phyloP scores from a whole-genome alignment of 2,888 invertebrate species.

The Clunio marinus region DNA sequence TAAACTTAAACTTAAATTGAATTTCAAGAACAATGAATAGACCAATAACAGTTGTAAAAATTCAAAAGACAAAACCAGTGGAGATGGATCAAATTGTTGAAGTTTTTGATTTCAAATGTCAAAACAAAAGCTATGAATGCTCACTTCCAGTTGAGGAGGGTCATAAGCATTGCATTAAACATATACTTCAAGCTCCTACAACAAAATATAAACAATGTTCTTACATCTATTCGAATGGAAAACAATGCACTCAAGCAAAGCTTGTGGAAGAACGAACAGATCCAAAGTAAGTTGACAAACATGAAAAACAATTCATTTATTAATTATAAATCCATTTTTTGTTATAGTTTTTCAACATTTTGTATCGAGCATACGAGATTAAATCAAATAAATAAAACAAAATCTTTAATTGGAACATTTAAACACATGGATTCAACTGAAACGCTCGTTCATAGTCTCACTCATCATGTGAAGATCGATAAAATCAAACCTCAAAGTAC shows the following conservation, averaged over 20 bases:
- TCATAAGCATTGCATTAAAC: constrained; percentile 72
- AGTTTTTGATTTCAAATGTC: too few relatives aligned
- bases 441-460: constrained; percentile 59
- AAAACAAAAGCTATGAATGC: constrained; percentile 63
- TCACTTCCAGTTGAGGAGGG: constrained; percentile 64
- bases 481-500: constrained; percentile 43
- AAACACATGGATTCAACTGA: constrained; percentile 64
- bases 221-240: constrained; percentile 64
- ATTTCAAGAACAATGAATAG: not conserved
- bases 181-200: constrained; percentile 75
- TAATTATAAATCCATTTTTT: not conserved
- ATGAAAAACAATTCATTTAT: constrained; percentile 59
- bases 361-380: constrained; percentile 67
- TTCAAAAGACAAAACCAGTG: not conserved
- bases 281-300: constrained; percentile 66
- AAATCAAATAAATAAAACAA: constrained; percentile 60
- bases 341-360: constrained; percentile 52
- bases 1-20: not conserved
- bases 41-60: too few relatives aligned
- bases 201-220: constrained; percentile 83
- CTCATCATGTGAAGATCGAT: constrained; percentile 58
- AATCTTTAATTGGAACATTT: constrained; percentile 56
- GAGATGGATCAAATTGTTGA: not conserved
- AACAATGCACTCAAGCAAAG: constrained; percentile 67
- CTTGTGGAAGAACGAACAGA: constrained; percentile 49